Evolutionary conservation across 2,113 vertebrate species (phyloP), one percentile per base, ranked within the genome.

Genomic region (Porphyrio hochstetteri): DNA sequence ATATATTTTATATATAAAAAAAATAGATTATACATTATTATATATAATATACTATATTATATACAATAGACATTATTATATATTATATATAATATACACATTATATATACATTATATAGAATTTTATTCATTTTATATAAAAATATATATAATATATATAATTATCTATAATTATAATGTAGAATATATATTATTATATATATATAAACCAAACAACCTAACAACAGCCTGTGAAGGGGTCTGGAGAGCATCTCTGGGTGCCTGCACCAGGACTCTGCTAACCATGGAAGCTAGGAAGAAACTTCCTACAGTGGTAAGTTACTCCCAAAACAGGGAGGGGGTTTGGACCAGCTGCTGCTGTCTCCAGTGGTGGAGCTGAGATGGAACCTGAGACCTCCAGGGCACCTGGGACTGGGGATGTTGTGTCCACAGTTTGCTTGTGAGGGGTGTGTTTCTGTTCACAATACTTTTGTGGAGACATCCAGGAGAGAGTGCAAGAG

Each of bases 341-440:
- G 91, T 94, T 93, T 76, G 48, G 55, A 61, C 38, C 67, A 76
- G 1, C 46, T 87, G 71, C 57, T 90, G 57, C 53, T 88, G 76
- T 83, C 56, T 67, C 40, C 74, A 59, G 69, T 52, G 68, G 33
- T 9, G 68, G 77, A 90, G 59, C 15, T 42, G 48, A 81, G 55
- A 9, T 1, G 3, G 50, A 77, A 28, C 35, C 55, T 7, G 59
- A 56, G 80, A 46, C 11, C 12, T 24, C 68, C 23, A 38, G 21
- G 28, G 8, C 13, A 57, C 28, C n/a, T 75, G 88, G 52, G 42
- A 50, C 25, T 1, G 29, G 15, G 17, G 20, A 23, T 50, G 36
- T 4, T 59, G n/a, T 15, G n/a, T 20, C 38, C 63, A 28, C 63
- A 31, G 16, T 18, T 64, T 36, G 29, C n/a, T 31, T 31, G 17